These are phyloP conservation scores for Drosophila anomelani DNA, from an alignment of 2,888 invertebrate genomes.

Conservation along the genomic window DNA sequence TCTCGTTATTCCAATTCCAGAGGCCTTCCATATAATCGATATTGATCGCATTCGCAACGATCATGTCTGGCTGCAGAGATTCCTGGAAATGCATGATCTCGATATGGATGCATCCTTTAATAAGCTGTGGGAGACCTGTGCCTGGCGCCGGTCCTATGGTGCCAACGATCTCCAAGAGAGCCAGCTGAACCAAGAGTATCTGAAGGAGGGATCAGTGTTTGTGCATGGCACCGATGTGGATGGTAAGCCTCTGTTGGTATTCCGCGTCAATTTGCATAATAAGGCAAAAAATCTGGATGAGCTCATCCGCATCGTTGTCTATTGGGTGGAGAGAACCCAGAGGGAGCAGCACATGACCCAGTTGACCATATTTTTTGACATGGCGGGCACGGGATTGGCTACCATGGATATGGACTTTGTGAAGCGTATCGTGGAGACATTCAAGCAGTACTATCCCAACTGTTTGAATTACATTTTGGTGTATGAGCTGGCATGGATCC, in stretches of 20 bases:
- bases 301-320: conserved; percentile 92
- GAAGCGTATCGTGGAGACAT: conserved; percentile 93
- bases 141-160: conserved; percentile 92
- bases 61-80: conserved; percentile 90
- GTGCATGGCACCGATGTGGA: conserved; percentile 92
- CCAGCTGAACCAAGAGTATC: conserved; percentile 89
- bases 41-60: conserved; percentile 88
- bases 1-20: conserved; percentile 24
- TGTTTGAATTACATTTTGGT: conserved; percentile 95
- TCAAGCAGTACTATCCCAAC: conserved; percentile 95
- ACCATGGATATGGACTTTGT: conserved; percentile 97
- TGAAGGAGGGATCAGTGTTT: conserved; percentile 92
- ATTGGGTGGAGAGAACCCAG: conserved; percentile 87
- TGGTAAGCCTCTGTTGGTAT: conserved; percentile 90
- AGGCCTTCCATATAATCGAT: conserved; percentile 88
- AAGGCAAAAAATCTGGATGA: conserved; percentile 91
- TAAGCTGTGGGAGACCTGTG: conserved; percentile 92
- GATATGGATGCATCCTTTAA: conserved; percentile 89
- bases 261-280: conserved; percentile 92
- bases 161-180: conserved; percentile 90
- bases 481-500: conserved; percentile 97
- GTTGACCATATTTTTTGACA: conserved; percentile 95
- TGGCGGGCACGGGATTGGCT: conserved; percentile 93
- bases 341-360: conserved; percentile 90
- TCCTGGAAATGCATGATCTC: conserved; percentile 90